Base-by-base conservation (phyloP, 2,888 invertebrate genomes). In the Xylota sylvarum region DNA sequence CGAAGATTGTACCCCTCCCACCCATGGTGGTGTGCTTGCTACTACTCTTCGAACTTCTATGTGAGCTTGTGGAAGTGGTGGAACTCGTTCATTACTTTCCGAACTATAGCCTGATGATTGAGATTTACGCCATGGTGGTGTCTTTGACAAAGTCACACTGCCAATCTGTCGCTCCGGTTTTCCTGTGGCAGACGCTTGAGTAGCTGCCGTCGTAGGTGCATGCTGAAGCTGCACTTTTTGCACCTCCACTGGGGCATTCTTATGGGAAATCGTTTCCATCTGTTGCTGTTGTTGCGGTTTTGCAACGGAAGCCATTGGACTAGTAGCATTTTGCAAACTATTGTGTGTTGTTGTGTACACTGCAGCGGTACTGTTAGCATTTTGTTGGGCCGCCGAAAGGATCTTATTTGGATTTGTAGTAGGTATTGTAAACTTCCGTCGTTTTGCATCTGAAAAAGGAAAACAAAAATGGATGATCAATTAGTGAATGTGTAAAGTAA, bases 101-200 rank as follows among this genome's bases (percentile, higher is more conserved):
- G 70, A 72, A 27, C 72, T 80, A 14, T 76, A 87, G 19, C 77
- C 83, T 6, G 76, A 40, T 0, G 80, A 67, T 30, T 87, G 88
- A 74, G 88, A 88, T 67, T 89, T 89, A n/a, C 89, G 87, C 90
- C 90, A 90, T 19, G 90, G 90, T 40, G 90, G 89, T 7, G 89
- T 89, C 56, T 89, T 89, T 9, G 89, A 89, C 1, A 90, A 67
- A 35, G 88, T 89, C 5, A 89, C 88, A 62, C 82, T 77, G 19
- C 89, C 89, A 46, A 89, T 89, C 80, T 89, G 88, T 10, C 89
- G 88, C 12, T 88, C 88, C 1, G 73, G 50, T 50, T 86, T 86
- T 35, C 82, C 62, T 1, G 40, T 6, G 9, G 56, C 37, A n/a
- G 50, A 40, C 19, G 74, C 52, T 27, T 60, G 27, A 1, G 27